Percentiles rank a stretch among this genome's conserved stretches.
Conservation (phyloP, 2,113 vertebrate genomes). For the Alces alces region DNA sequence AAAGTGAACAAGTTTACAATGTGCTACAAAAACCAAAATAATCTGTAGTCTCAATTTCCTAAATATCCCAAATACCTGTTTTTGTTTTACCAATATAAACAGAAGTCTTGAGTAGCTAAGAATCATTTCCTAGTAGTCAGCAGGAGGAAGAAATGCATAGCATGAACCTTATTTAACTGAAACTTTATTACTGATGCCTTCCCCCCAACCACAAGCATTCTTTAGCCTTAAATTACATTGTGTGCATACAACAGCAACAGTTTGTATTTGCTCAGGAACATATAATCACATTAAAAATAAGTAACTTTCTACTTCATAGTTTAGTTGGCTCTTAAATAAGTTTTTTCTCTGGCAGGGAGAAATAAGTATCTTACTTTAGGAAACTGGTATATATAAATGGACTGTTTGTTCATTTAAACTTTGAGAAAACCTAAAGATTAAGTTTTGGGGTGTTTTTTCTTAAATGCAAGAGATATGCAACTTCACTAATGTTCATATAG, state of each 20-base stretch:
- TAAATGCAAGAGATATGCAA: neutral
- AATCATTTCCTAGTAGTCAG: neutral
- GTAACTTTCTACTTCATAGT: slow-evolving; percentile 9
- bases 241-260: neutral
- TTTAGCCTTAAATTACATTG: slow-evolving; percentile 1
- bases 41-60: neutral
- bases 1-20: neutral
- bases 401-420: neutral
- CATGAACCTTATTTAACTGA: neutral
- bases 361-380: neutral
- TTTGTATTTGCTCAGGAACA: slow-evolving; percentile 7
- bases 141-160: neutral
- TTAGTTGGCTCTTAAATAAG: slow-evolving; percentile 32
- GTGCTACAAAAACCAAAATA: neutral
- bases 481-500: neutral
- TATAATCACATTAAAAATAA: slow-evolving; percentile 30
- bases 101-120: neutral
- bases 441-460: neutral
- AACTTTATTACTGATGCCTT: neutral
- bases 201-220: neutral
- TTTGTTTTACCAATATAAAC: neutral
- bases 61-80: neutral
- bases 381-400: neutral
- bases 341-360: neutral
- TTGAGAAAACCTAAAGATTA: neutral